phyloP scores from a whole-genome alignment of 2,797 vertebrate species.

The Chaetophractus vellerosus region DNA sequence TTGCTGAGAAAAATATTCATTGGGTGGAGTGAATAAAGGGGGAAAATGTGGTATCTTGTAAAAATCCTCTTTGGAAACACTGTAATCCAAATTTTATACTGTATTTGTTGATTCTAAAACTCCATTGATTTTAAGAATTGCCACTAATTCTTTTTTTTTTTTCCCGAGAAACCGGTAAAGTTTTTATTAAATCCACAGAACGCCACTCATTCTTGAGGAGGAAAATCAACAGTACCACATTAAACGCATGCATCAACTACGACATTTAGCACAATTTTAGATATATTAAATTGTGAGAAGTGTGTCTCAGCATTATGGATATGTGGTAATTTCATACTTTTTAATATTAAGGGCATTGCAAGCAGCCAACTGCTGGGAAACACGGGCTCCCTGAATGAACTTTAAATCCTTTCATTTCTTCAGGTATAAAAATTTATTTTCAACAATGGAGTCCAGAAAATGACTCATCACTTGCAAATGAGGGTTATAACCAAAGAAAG shows the following conservation, averaged over 20 bases:
- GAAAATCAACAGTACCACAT: neutral
- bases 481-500: neutral
- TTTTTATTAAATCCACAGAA: no score
- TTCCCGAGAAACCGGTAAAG: no score
- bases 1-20: neutral
- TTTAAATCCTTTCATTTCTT: neutral
- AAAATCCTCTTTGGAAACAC: neutral
- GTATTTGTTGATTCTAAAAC: neutral
- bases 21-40: neutral
- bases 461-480: neutral
- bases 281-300: neutral
- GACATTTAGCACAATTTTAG: slow-evolving; percentile 29
- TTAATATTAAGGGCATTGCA: neutral
- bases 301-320: neutral
- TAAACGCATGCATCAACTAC: neutral
- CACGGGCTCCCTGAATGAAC: neutral
- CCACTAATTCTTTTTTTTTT: no score
- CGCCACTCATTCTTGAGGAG: neutral
- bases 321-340: neutral
- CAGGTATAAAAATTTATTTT: slow-evolving; percentile 48
- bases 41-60: neutral
- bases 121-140: neutral
- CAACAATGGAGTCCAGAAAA: slow-evolving; percentile 43
- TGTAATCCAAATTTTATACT: neutral
- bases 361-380: neutral